Conservation (phyloP, 2,797 vertebrate species). For the Sebastes ruberrimus region DNA sequence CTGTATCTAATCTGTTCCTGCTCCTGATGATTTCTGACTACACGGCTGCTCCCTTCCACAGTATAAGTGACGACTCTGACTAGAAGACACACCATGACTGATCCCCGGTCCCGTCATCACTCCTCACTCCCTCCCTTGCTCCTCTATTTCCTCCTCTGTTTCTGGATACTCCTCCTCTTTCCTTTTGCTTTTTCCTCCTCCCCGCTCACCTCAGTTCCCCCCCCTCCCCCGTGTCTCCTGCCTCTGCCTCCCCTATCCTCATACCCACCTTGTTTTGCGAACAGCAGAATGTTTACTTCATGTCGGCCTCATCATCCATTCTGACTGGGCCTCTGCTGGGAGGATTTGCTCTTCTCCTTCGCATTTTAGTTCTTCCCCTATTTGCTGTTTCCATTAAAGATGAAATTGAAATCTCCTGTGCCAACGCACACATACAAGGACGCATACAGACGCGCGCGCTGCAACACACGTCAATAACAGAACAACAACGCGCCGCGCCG, state of each 20-base stretch:
- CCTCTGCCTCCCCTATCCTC: constrained; percentile 4
- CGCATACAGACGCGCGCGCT: neutral
- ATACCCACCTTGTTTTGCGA: constrained; percentile 34
- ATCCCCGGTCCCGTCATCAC: constrained; percentile 31
- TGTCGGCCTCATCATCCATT: constrained; percentile 67
- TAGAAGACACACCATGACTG: constrained; percentile 48
- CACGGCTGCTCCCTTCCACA: constrained; percentile 40
- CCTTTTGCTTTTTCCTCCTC: neutral
- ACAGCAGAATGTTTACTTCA: constrained; percentile 60
- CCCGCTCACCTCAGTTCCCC: neutral
- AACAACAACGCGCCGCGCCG: constrained; percentile 54
- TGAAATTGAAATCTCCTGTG: constrained; percentile 70
- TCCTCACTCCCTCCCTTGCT: neutral
- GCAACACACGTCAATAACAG: constrained; percentile 25
- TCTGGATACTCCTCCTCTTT: neutral
- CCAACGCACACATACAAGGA: neutral
- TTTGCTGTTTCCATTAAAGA: constrained; percentile 74
- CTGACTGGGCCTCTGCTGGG: constrained; percentile 55
- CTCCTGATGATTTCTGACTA: constrained; percentile 58
- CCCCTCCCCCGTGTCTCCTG: neutral
- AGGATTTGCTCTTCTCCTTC: constrained; percentile 62
- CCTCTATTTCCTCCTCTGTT: constrained; percentile 6
- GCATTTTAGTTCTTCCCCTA: constrained; percentile 69
- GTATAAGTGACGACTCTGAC: constrained; percentile 44
- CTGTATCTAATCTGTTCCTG: constrained; percentile 68